phyloP scores from a whole-genome alignment of 1,140 invertebrate genomes.

The Drosophila burlai region DNA sequence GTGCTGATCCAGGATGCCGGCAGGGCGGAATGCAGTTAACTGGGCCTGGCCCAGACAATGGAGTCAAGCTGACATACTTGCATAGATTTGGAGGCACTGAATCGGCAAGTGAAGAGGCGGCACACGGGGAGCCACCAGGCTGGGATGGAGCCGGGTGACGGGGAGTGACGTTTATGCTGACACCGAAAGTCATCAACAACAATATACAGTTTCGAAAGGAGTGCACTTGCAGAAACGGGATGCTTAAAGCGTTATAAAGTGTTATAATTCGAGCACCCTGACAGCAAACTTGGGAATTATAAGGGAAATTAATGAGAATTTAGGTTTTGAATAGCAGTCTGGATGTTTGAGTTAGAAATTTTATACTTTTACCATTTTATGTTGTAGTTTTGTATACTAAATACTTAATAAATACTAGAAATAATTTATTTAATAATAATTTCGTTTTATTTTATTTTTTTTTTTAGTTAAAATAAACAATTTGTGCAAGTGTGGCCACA shows the following conservation, averaged over 20 bases:
- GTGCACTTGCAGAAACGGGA: slow-evolving; percentile 1
- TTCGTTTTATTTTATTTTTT: background rate
- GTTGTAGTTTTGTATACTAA: too few species aligned
- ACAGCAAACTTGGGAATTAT: background rate
- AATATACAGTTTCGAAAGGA: slow-evolving; percentile 31
- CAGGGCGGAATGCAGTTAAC: slow-evolving; percentile 33
- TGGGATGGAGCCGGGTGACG: background rate
- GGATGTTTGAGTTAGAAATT: too few species aligned
- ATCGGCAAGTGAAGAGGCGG: slow-evolving; percentile 5
- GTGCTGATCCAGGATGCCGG: slow-evolving; percentile 1
- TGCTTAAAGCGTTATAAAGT: background rate
- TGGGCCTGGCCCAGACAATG: slow-evolving; percentile 56
- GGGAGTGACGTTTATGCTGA: slow-evolving; percentile 74
- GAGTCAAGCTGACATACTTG: slow-evolving; percentile 61
- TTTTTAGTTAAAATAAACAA: too few species aligned
- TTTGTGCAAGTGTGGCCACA: slow-evolving; percentile 3
- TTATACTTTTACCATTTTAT: too few species aligned
- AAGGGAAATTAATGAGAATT: background rate
- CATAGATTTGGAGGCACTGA: slow-evolving; percentile 39
- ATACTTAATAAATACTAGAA: too few species aligned
- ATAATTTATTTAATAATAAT: background rate
- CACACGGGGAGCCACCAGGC: background rate
- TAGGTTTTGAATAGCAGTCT: background rate
- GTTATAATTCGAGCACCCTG: background rate
- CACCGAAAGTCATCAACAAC: slow-evolving; percentile 71